Evolutionary conservation across 2,888 invertebrate species (phyloP), one percentile per base, ranked within the genome.

Genomic region (Eristalinus sepulchralis): DNA sequence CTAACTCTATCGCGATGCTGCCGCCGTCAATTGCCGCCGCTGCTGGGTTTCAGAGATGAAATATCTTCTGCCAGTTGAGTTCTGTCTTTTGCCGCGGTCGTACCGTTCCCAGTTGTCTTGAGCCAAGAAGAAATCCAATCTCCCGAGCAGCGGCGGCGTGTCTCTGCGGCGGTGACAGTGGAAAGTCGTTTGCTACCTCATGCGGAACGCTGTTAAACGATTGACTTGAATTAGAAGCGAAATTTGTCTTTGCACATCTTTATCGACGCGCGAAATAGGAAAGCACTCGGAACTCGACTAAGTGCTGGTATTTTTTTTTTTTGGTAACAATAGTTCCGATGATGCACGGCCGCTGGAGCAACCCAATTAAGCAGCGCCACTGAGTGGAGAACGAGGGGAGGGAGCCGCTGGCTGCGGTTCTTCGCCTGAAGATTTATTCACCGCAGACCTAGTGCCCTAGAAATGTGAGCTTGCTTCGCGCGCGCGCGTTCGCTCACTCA

Each of bases 381-480:
- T 82, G 64, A 85, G 66, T 47, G 67, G 62, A 70, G 72, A 27
- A 4, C 4, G 17, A 2, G 47, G 8, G 9, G 47, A 17, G 47
- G 8, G 17, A 17, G 8, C 8, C 47, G 8, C 17, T 17, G 47
- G 47, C 47, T 47, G 47, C 17, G 47, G 17, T 17, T 47, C 17
- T 47, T 47, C 47, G 47, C 47, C 47, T 47, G 47, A 31, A 77
- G 47, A 77, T 70, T 68, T 64, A 81, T 77, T 85, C 81, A 73
- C 85, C 85, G 59, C 81, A 85, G 85, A 85, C 86, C 86, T 86
- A 86, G 86, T 86, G 83, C 86, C 86, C 86, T 86, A 86, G 86
- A 86, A 86, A 83, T 83, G 78, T 78, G 83, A 86, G 86, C 70
- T 71, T 27, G 39, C 17, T 47, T 36, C 71, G 62, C 55, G 63